These are phyloP conservation scores for Mesaphorura yosii DNA, from an alignment of 1,140 invertebrate species.

Conservation along the genomic window DNA sequence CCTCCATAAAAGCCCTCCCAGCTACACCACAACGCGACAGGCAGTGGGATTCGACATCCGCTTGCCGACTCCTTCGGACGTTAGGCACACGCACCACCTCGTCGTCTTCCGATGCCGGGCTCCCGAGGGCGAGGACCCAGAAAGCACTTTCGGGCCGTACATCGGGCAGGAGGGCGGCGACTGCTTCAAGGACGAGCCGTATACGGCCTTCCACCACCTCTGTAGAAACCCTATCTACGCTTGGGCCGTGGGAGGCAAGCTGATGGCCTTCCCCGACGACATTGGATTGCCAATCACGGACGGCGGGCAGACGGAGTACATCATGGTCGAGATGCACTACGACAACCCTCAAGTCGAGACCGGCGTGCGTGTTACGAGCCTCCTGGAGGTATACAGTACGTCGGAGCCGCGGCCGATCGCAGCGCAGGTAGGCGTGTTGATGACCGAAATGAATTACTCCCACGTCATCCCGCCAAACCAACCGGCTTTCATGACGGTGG, in stretches of 20 bases:
- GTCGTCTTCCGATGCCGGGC: background rate
- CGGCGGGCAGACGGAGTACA: background rate
- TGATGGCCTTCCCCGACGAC: background rate
- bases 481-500: background rate
- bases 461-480: conserved; percentile 6
- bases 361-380: background rate
- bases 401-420: background rate
- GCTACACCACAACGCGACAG: background rate
- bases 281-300: conserved; percentile 5
- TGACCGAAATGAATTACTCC: background rate
- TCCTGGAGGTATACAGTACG: background rate
- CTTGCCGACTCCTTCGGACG: background rate
- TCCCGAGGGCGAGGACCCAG: background rate
- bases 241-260: conserved; percentile 2
- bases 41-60: background rate
- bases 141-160: background rate
- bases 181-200: background rate
- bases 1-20: background rate
- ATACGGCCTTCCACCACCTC: background rate
- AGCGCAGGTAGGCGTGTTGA: background rate
- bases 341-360: conserved; percentile 3
- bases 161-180: background rate
- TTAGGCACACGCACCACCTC: background rate
- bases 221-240: background rate
- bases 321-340: conserved; percentile 8